Evolutionary conservation across 2,797 vertebrate species (phyloP).

Genomic region (Sebastes iracundus): DNA sequence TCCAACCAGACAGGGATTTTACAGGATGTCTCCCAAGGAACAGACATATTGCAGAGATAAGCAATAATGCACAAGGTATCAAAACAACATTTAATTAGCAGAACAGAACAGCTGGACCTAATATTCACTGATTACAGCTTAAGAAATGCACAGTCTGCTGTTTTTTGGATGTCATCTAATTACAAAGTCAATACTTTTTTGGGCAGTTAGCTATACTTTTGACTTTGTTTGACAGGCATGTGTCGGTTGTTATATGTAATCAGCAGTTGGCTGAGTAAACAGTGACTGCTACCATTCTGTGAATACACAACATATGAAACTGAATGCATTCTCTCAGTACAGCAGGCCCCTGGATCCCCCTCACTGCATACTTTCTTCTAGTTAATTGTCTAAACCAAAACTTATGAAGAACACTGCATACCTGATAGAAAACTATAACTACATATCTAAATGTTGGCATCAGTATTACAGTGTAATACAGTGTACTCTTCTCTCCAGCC

Average conservation of each 20-base stretch:
- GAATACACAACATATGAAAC: too few relatives aligned
- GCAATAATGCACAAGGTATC: background rate
- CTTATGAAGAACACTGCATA: background rate
- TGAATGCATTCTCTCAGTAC: too few relatives aligned
- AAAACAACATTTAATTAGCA: background rate
- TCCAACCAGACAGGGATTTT: background rate
- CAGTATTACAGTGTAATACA: background rate
- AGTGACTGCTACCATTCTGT: background rate
- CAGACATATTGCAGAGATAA: background rate
- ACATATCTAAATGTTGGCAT: background rate
- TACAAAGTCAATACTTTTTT: background rate
- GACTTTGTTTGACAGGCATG: background rate
- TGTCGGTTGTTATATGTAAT: background rate
- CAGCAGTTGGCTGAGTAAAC: background rate
- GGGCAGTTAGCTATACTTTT: background rate
- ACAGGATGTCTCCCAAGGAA: background rate
- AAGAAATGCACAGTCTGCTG: background rate
- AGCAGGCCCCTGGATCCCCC: too few relatives aligned
- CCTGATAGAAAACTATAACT: background rate
- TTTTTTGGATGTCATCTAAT: background rate
- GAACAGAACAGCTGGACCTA: background rate
- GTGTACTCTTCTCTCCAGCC: background rate
- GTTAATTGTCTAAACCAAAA: background rate
- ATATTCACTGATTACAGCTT: background rate
- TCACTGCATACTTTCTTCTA: too few relatives aligned